These are phyloP conservation scores for Brachyalestes nurse DNA, from an alignment of 2,797 vertebrate species.

Conservation along the genomic window DNA sequence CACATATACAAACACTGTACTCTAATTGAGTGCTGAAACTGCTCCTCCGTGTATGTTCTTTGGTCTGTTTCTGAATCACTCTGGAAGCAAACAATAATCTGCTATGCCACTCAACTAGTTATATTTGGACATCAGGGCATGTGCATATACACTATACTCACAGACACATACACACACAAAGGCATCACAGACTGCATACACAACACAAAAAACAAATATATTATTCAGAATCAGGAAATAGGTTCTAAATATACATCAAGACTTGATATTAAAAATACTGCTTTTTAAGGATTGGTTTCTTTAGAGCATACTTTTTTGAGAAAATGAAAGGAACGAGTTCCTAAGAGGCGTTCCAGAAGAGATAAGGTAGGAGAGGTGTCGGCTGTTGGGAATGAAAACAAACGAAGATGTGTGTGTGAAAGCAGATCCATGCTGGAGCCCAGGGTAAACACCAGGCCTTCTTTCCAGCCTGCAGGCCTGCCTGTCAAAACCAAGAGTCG, in stretches of 20 bases:
- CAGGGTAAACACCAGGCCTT: constrained; percentile 60
- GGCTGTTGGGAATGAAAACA: constrained; percentile 58
- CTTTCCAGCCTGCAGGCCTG: constrained; percentile 58
- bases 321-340: constrained; percentile 11
- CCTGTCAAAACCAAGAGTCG: constrained; percentile 58
- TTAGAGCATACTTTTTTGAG: constrained; percentile 23
- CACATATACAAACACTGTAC: not conserved
- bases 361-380: constrained; percentile 44
- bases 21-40: not conserved
- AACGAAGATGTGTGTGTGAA: constrained; percentile 50
- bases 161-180: constrained; percentile 19
- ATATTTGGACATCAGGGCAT: constrained; percentile 39
- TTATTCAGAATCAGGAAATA: not conserved
- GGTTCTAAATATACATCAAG: not conserved
- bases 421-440: constrained; percentile 57
- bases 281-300: constrained; percentile 14
- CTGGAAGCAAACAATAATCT: not conserved
- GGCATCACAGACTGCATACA: not conserved
- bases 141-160: constrained; percentile 25
- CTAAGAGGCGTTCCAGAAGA: constrained; percentile 32
- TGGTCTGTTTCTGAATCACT: not conserved
- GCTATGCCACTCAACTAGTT: constrained; percentile 44
- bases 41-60: not conserved
- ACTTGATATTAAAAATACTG: not conserved
- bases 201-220: not conserved